Conservation (phyloP, 2,113 vertebrate genomes). For the Bombycilla garrulus region DNA sequence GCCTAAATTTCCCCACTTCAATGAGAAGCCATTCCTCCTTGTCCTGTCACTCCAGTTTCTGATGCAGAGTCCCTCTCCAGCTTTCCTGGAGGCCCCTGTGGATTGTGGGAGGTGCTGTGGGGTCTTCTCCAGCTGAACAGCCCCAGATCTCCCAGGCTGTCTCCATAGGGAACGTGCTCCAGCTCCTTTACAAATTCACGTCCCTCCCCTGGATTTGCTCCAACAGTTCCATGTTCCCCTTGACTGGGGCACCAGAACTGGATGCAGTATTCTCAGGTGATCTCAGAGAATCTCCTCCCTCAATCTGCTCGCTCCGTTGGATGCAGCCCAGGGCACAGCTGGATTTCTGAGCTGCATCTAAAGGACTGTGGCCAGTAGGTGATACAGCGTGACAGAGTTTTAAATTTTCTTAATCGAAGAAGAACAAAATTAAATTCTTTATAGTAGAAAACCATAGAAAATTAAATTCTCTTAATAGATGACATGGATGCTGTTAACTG, state of each 20-base stretch:
- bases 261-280: background rate
- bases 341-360: background rate
- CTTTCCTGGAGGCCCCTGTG: background rate
- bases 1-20: background rate
- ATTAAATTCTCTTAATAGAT: background rate
- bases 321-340: background rate
- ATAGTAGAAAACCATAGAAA: background rate
- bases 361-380: background rate
- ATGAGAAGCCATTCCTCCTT: background rate
- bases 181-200: background rate
- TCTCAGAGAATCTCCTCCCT: background rate
- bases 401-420: background rate
- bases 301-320: background rate
- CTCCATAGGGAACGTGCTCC: background rate
- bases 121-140: background rate
- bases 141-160: background rate
- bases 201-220: background rate
- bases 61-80: background rate
- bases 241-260: background rate
- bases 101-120: background rate
- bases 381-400: background rate
- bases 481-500: background rate
- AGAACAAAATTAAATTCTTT: background rate
- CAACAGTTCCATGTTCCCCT: background rate
- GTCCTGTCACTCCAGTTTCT: background rate